Conservation (phyloP, 2,888 invertebrate species). For the Cynaeus angustus region DNA sequence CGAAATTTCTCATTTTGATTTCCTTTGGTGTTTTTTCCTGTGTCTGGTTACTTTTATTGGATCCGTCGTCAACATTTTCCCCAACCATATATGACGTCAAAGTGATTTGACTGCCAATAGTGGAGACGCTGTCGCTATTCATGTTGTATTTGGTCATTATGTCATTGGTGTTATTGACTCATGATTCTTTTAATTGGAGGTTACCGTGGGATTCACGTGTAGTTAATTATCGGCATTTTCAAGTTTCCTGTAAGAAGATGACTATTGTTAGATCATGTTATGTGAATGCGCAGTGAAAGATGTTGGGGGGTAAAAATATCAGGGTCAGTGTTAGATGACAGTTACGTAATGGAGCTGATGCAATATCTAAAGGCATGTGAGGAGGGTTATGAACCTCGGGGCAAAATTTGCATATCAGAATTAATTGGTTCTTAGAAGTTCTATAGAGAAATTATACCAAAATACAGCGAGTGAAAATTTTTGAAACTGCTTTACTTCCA, state of each 20-base stretch:
- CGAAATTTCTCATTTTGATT: constrained; percentile 34
- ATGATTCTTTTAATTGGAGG: background rate
- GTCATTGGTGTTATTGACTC: constrained; percentile 48
- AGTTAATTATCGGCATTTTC: constrained; percentile 22
- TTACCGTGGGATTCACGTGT: background rate
- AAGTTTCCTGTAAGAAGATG: background rate
- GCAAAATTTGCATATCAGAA: too few species aligned
- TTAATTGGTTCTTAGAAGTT: background rate
- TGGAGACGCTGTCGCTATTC: constrained; percentile 61
- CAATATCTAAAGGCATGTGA: constrained; percentile 4
- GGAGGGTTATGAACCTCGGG: background rate
- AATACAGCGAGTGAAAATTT: too few species aligned
- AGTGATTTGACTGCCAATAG: constrained; percentile 62
- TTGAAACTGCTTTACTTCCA: too few species aligned
- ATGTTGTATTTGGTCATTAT: constrained; percentile 76
- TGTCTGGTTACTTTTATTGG: background rate
- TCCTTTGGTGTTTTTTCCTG: too few species aligned
- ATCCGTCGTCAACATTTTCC: constrained; percentile 48
- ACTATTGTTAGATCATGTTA: background rate
- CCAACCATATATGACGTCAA: constrained; percentile 64
- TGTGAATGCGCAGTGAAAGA: background rate
- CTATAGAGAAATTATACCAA: too few species aligned
- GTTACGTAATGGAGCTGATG: constrained; percentile 26
- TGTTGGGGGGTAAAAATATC: constrained; percentile 13
- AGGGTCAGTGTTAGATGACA: constrained; percentile 21